phyloP scores from a whole-genome alignment of 2,888 invertebrate genomes.

The Dromius quadrimaculatus region DNA sequence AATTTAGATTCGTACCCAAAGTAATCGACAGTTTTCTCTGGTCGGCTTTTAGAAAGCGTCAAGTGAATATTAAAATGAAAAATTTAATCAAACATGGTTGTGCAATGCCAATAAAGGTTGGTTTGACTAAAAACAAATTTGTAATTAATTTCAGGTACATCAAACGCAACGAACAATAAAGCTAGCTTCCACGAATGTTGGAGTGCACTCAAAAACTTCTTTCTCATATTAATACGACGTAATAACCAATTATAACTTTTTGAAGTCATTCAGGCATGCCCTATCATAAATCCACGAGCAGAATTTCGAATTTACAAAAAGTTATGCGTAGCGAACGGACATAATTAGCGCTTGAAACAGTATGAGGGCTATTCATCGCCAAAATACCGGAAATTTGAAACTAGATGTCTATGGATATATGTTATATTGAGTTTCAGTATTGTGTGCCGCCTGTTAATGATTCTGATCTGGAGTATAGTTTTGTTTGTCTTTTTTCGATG shows the following conservation, averaged over 20 bases:
- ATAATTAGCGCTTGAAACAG: slow-evolving; percentile 45
- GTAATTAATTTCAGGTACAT: slow-evolving; percentile 30
- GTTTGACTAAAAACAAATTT: no score
- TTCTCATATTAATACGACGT: slow-evolving; percentile 44
- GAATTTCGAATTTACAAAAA: slow-evolving; percentile 42
- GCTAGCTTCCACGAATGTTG: slow-evolving; percentile 15
- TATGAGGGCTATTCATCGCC: slow-evolving; percentile 20
- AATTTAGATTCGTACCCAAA: no score
- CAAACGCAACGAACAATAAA: slow-evolving; percentile 26
- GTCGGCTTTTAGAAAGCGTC: no score
- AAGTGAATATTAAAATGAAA: no score
- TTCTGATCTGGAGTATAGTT: slow-evolving; percentile 23
- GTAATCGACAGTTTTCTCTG: no score
- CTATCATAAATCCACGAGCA: slow-evolving; percentile 39
- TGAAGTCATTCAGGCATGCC: slow-evolving; percentile 31
- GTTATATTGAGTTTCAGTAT: slow-evolving; percentile 9
- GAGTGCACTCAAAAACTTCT: slow-evolving; percentile 40
- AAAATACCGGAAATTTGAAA: neutral
- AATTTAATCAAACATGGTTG: no score
- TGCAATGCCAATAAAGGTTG: no score
- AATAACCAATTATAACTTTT: slow-evolving; percentile 51
- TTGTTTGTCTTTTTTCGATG: slow-evolving; percentile 41
- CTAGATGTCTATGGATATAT: neutral
- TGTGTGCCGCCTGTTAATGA: no score
- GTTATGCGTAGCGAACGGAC: slow-evolving; percentile 8